Base-by-base conservation (phyloP, 2,113 vertebrate species). In the Thomomys bottae region DNA sequence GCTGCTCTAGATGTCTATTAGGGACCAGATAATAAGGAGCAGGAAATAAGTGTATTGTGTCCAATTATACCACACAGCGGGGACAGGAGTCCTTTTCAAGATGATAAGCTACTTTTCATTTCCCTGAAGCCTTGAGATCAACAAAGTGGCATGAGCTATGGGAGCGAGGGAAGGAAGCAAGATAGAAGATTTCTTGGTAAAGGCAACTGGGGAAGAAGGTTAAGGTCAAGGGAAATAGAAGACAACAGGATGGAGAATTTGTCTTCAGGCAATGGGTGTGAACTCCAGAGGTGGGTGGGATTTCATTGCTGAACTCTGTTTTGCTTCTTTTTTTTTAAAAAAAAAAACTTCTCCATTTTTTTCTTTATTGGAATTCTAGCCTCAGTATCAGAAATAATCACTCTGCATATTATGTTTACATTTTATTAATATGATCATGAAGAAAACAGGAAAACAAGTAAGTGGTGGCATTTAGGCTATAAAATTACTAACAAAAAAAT, bases 1-100 rank as follows among this genome's bases (percentile, higher is more conserved):
- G 67, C 28, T 24, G 73, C 84, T 28, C 87, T 81, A 42, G 57
- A 59, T 86, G 40, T 87, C 87, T 94, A 57, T 70, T 66, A 90
- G 84, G 88, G 54, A 64, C 42, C 28, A 73, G 86, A 84, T 89
- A 91, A 84, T 87, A 80, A 87, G 72, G 63, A 68, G 80, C 86
- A 87, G 92, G 80, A 93, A 89, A 92, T 88, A 82, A 94, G 68
- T 42, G 42, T 40, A 59, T 45, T 26, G 3, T 83, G 92, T 83
- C 82, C 88, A 93, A 85, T 88, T 88, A 94, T 54, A 61, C 63
- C 76, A 90, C 88, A 93, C 92, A 92, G 83, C 87, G 92, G 87
- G 90, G 92, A 92, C 83, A 72, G 90, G 76, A 91, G 71, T 67
- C 76, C 64, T 72, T 75, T 89, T 89, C 89, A 88, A 71, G 88